phyloP scores from a whole-genome alignment of 1,140 invertebrate genomes.

The Drosophila watanabei region DNA sequence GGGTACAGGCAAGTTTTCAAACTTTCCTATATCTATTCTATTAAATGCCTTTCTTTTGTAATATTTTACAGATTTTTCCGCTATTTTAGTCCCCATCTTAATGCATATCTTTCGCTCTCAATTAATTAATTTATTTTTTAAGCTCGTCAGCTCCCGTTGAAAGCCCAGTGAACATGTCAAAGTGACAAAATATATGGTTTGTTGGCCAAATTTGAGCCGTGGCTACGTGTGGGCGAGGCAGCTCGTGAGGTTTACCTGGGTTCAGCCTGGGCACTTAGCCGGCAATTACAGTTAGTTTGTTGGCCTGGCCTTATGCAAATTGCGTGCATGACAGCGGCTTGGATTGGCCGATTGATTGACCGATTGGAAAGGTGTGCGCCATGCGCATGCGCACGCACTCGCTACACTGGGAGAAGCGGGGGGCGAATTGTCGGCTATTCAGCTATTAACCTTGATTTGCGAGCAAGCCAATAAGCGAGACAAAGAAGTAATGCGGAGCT shows the following conservation, averaged over 20 bases:
- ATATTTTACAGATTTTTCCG: too few relatives aligned
- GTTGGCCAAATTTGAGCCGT: conserved; percentile 9
- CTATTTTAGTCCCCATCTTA: too few relatives aligned
- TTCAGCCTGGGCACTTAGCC: neutral
- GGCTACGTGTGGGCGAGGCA: conserved; percentile 29
- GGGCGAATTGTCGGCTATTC: neutral
- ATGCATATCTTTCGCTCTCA: neutral
- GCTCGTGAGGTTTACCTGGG: conserved; percentile 21
- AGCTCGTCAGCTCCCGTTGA: neutral
- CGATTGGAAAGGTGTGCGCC: conserved; percentile 69
- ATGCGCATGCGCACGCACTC: conserved; percentile 32
- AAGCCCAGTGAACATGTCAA: conserved; percentile 21
- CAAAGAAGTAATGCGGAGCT: conserved; percentile 20
- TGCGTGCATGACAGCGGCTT: conserved; percentile 68
- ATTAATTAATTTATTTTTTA: neutral
- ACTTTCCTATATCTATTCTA: too few relatives aligned
- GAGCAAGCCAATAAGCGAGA: conserved; percentile 37
- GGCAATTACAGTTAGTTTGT: conserved; percentile 47
- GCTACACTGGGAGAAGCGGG: neutral
- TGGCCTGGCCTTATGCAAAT: conserved; percentile 65
- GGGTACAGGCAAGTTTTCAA: too few relatives aligned
- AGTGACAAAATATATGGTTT: conserved; percentile 13
- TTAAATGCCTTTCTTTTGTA: too few relatives aligned
- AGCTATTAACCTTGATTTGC: conserved; percentile 77
- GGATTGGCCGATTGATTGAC: conserved; percentile 59